phyloP scores from a whole-genome alignment of 2,888 invertebrate species.

The Baronia brevicornis region DNA sequence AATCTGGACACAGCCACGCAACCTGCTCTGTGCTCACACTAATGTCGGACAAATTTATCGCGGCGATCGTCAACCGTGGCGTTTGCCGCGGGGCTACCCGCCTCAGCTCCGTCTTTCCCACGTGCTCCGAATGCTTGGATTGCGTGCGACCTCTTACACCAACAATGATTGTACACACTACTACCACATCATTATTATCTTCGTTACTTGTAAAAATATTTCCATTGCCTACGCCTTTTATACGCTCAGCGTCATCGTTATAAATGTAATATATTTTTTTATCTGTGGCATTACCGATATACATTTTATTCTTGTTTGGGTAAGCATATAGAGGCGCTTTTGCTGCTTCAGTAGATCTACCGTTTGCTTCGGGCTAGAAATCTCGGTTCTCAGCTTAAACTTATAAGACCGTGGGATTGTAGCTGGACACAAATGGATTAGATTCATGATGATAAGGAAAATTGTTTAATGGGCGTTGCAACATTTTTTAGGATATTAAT shows the following conservation, averaged over 20 bases:
- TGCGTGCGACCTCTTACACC: constrained; percentile 67
- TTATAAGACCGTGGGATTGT: constrained; percentile 68
- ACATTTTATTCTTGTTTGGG: constrained; percentile 23
- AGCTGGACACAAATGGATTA: constrained; percentile 33
- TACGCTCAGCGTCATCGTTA: constrained; percentile 30
- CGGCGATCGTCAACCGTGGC: constrained; percentile 69
- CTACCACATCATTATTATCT: constrained; percentile 32
- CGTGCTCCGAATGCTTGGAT: constrained; percentile 71
- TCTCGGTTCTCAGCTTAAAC: constrained; percentile 57
- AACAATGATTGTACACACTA: constrained; percentile 44
- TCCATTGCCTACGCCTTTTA: constrained; percentile 12
- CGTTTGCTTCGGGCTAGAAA: constrained; percentile 67
- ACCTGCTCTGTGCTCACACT: constrained; percentile 50
- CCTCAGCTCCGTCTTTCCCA: constrained; percentile 63
- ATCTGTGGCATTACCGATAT: constrained; percentile 39
- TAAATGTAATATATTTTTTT: constrained; percentile 22
- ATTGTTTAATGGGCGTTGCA: no score
- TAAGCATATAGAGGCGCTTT: constrained; percentile 41
- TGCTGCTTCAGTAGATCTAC: constrained; percentile 70
- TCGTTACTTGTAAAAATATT: constrained; percentile 23
- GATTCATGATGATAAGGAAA: constrained; percentile 51
- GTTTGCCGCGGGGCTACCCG: constrained; percentile 60
- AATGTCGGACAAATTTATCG: constrained; percentile 70
- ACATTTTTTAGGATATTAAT: constrained; percentile 8
- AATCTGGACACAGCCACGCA: constrained; percentile 24